phyloP scores from a whole-genome alignment of 92 coral and sea anemone genomes.

The Parazoanthus swiftii region DNA sequence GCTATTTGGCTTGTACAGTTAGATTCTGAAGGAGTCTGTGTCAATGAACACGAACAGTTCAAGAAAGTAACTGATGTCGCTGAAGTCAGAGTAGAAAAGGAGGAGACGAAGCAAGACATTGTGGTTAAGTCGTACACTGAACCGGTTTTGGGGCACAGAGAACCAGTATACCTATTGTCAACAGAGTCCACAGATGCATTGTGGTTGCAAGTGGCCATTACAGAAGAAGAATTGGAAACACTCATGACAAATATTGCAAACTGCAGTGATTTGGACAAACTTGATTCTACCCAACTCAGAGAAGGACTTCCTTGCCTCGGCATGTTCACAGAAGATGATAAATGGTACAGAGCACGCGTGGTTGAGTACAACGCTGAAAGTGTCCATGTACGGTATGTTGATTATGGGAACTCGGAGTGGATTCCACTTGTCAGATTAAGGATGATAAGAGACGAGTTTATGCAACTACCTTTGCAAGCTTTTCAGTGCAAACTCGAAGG shows the following conservation, averaged over 20 bases:
- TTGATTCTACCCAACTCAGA: conserved; percentile 17
- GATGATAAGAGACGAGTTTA: conserved; percentile 54
- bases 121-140: conserved; percentile 44
- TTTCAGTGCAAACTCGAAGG: conserved; percentile 61
- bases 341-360: conserved; percentile 79
- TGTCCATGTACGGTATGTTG: conserved; percentile 70
- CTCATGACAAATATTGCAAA: conserved; percentile 80
- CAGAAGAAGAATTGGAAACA: conserved; percentile 60
- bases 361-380: conserved; percentile 41
- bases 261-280: neutral
- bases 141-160: conserved; percentile 47
- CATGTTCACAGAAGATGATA: conserved; percentile 73
- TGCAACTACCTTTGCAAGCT: conserved; percentile 72
- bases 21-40: conserved; percentile 53
- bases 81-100: neutral
- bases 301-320: conserved; percentile 60
- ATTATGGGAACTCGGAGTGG: conserved; percentile 87
- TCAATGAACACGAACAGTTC: conserved; percentile 39
- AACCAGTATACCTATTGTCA: conserved; percentile 60
- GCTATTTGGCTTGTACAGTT: conserved; percentile 73
- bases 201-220: conserved; percentile 70
- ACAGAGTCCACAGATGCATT: conserved; percentile 67
- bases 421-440: conserved; percentile 61
- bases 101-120: neutral
- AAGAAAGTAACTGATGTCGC: neutral